These are phyloP conservation scores for Salvelinus namaycush DNA, from an alignment of 2,113 vertebrate species.

Conservation along the genomic window DNA sequence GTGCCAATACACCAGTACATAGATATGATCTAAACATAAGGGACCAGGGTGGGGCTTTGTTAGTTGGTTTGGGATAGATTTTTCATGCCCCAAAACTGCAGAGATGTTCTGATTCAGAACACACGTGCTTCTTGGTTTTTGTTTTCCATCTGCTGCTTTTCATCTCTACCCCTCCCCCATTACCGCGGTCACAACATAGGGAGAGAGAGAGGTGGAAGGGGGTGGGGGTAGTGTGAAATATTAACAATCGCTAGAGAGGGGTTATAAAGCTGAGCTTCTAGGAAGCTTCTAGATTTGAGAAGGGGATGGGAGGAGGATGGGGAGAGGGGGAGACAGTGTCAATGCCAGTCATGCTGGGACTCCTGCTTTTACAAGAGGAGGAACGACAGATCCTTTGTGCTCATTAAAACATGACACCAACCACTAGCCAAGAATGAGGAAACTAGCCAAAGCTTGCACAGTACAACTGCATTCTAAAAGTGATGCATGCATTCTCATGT, in stretches of 20 bases:
- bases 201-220: not conserved
- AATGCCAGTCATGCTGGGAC: not conserved
- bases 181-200: not conserved
- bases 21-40: too few species aligned
- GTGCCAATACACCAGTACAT: too few species aligned
- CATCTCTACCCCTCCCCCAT: not conserved
- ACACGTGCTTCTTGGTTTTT: not conserved
- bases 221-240: not conserved
- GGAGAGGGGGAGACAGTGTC: not conserved
- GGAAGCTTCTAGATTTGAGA: not conserved
- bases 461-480: not conserved
- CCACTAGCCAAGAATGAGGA: not conserved
- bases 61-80: not conserved
- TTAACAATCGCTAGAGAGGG: constrained; percentile 2
- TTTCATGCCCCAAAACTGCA: not conserved
- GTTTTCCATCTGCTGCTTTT: not conserved
- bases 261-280: not conserved
- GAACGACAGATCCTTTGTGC: not conserved
- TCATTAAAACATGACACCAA: not conserved
- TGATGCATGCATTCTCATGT: not conserved
- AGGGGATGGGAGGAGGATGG: not conserved
- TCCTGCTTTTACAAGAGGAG: not conserved
- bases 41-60: too few species aligned
- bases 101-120: not conserved
- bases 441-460: not conserved